phyloP scores from a whole-genome alignment of 1,140 invertebrate genomes.

The Radopholus similis region DNA sequence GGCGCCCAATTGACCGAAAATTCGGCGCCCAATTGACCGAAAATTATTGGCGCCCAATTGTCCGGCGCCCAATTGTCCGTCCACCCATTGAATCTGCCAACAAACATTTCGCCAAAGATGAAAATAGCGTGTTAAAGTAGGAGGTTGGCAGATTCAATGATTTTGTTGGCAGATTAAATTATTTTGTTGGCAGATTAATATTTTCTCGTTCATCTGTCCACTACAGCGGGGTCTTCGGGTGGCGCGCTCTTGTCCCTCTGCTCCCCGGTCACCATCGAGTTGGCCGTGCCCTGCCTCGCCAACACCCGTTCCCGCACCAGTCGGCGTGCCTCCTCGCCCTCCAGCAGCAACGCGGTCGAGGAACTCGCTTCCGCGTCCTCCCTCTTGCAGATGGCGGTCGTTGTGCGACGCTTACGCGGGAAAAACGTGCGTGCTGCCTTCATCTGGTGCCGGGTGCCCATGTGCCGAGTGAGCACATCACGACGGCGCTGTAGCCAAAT shows the following conservation, averaged over 20 bases:
- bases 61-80: no score
- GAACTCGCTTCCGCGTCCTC: background rate
- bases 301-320: background rate
- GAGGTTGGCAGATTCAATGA: background rate
- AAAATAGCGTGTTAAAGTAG: background rate
- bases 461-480: conserved; percentile 55
- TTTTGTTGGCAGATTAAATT: background rate
- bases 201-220: background rate
- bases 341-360: no score
- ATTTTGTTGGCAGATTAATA: background rate
- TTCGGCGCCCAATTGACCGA: no score
- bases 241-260: background rate
- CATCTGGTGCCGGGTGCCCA: conserved; percentile 44
- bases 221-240: background rate
- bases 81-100: no score
- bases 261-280: no score
- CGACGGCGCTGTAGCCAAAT: conserved; percentile 41
- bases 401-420: conserved; percentile 22
- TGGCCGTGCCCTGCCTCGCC: no score
- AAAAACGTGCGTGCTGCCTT: conserved; percentile 35
- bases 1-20: no score
- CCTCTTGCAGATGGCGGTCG: conserved; percentile 8
- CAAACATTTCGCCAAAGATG: no score
- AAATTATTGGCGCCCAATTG: no score
- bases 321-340: background rate